Conservation (phyloP, 2,888 invertebrate genomes). For the Folsomia candida region DNA sequence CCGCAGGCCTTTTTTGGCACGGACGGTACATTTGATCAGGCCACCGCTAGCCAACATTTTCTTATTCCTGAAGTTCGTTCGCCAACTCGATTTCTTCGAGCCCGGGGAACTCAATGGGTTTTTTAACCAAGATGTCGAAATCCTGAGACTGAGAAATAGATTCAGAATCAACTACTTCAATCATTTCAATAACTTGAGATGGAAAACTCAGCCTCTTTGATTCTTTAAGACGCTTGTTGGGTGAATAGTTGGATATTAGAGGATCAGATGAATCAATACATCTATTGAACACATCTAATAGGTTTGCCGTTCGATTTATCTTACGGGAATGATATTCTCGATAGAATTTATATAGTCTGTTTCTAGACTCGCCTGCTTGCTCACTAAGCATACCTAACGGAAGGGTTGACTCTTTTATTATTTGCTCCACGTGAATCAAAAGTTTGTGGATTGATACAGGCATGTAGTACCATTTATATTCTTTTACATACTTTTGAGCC, state of each 20-base stretch:
- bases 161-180: not conserved
- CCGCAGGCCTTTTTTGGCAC: no score
- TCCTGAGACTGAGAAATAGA: no score
- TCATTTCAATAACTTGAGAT: no score
- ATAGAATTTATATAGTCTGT: slow-evolving; percentile 7
- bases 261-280: slow-evolving; percentile 32
- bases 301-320: no score
- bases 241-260: not conserved
- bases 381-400: slow-evolving; percentile 20
- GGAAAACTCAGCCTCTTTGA: not conserved
- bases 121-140: no score
- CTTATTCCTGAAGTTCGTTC: no score
- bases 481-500: not conserved
- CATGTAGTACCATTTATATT: slow-evolving; percentile 3
- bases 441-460: slow-evolving; percentile 28
- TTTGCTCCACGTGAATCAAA: slow-evolving; percentile 19
- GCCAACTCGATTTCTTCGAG: no score
- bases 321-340: slow-evolving; percentile 18
- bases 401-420: slow-evolving; percentile 1
- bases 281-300: slow-evolving; percentile 20
- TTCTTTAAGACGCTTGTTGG: slow-evolving; percentile 17
- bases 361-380: not conserved
- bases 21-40: no score
- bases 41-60: no score
- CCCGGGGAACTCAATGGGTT: no score